Evolutionary conservation across 1,140 invertebrate genomes (phyloP).

Genomic region (Trichoplusia ni): DNA sequence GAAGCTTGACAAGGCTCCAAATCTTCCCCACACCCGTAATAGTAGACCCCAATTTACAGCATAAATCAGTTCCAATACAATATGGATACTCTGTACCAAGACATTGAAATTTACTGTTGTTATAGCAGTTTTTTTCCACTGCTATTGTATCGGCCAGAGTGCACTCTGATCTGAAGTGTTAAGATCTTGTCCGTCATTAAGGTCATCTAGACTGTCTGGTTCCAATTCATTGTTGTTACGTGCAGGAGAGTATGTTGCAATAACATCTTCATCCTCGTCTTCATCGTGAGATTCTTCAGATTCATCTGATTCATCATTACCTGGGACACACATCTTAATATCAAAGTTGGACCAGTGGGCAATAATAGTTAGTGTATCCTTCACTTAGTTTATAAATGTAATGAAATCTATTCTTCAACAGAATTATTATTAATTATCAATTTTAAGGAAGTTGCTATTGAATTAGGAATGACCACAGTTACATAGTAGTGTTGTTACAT

Average conservation of each 20-base stretch:
- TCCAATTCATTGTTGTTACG: conserved; percentile 70
- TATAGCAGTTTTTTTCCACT: background rate
- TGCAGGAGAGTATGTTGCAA: conserved; percentile 82
- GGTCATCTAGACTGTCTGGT: conserved; percentile 63
- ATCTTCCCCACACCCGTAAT: no score
- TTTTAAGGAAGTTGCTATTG: no score
- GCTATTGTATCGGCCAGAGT: conserved; percentile 58
- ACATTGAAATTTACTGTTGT: no score
- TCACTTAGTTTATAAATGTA: no score
- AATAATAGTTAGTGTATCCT: background rate
- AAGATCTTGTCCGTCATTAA: conserved; percentile 61
- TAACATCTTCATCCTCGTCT: conserved; percentile 84
- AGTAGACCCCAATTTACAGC: no score
- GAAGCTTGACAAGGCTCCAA: no score
- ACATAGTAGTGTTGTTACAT: no score
- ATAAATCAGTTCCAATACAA: no score
- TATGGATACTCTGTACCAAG: no score
- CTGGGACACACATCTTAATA: conserved; percentile 50
- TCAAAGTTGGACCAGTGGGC: background rate
- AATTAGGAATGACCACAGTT: no score
- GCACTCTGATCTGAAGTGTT: conserved; percentile 66
- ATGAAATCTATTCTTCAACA: no score
- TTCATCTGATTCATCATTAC: conserved; percentile 86
- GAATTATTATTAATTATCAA: no score
- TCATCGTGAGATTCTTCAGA: conserved; percentile 87